Evolutionary conservation across 2,888 invertebrate species (phyloP), one percentile per base, ranked within the genome.

Genomic region (Cynaeus angustus): DNA sequence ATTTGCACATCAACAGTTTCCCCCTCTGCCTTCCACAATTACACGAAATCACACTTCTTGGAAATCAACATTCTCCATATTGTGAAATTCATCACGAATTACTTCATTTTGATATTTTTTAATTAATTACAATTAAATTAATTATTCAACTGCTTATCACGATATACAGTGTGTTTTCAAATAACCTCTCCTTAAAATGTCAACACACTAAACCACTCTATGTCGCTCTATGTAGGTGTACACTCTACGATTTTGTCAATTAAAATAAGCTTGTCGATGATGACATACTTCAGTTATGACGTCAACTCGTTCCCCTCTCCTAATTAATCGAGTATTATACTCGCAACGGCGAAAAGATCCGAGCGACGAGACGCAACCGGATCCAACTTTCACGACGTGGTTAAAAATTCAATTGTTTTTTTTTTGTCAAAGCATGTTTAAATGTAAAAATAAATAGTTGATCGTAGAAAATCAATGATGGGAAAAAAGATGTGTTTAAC

Each of bases 11-110:
- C 38, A 38, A 55, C 33, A 9, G 14, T 46, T 53, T 33, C 52
- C 52, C n/a, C 43, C 7, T 8, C 26, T 16, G 46, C 46, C 2
- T 10, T 12, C 43, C 52, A 53, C 26, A 9, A 26, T 48, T n/a
- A 28, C 52, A 33, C 33, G 30, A 33, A 41, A 53, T 69, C 50
- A 62, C 59, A 61, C 55, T 73, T 73, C 72, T 59, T 38, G 59
- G 72, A 73, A 73, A 64, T 70, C 58, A 67, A 69, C 72, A 68
- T 58, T 48, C 71, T 69, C 72, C 72, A 73, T 73, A 73, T 71
- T 72, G 72, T 68, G 41, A 26, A 58, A 14, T 28, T 46, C 6
- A 38, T 3, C 10, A 38, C n/a, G n/a, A n/a, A 38, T 38, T 38
- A 38, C 21, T 21, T 21, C 21, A 21, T 3, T 21, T 21, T 21